Evolutionary conservation across 1,140 invertebrate species (phyloP), one percentile per base, ranked within the genome.

Genomic region (Scaptomyza montana): DNA sequence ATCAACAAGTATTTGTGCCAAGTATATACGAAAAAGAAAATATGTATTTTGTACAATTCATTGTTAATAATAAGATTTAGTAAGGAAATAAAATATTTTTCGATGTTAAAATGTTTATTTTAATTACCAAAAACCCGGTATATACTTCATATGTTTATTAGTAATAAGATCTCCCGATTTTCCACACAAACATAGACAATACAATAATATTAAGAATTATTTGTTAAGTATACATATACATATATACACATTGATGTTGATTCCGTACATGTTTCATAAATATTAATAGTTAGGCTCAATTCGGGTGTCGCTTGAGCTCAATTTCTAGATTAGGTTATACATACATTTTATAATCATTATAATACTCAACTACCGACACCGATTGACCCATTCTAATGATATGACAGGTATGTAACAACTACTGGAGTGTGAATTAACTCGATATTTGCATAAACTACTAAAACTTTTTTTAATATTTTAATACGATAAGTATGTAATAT

Each of bases 401-500:
- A 74, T 74, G 70, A 74, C 70, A 68, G 47, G 49, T 61, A 10
- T 62, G 50, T 9, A 73, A 60, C 59, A 41, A 45, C 47, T 19
- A 46, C 43, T 45, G 43, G 56, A 28, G 33, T 51, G 28, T 16
- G 25, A 13, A 61, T 62, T 56, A 61, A 70, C 30, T 53, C 46
- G 50, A 43, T 69, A 63, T 49, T 56, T 53, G 56, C 56, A 59
- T 64, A 55, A 64, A 13, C 62, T 69, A 54, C 41, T 69, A 68
- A 72, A 55, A 19, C 57, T 65, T 66, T 16, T 16, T 30, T 47
- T 72, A 61, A 64, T 13, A 50, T 65, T 66, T 55, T 69, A 55
- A 78, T 80, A 76, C 74, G 51, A 70, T 72, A 56, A 54, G 39
- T 70, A 64, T 53, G 21, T 25, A 25, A 33, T 80, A 87, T 86